phyloP scores from a whole-genome alignment of 2,113 vertebrate species.

The Shinisaurus crocodilurus region DNA sequence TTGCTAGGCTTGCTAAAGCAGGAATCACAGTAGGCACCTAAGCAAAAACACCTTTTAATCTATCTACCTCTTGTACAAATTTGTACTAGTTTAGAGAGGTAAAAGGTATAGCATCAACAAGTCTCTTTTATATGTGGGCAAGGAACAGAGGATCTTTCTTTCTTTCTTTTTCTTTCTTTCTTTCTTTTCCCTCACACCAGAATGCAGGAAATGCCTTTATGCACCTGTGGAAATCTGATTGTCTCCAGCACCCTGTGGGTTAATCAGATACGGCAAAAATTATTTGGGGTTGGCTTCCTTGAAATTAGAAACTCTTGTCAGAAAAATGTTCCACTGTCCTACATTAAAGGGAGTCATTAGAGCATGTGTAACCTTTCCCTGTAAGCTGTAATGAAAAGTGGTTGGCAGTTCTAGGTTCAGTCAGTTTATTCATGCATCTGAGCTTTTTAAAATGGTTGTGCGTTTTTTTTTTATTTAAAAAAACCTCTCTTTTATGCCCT shows the following conservation, averaged over 20 bases:
- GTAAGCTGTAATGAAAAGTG: conserved; percentile 53
- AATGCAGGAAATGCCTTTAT: background rate
- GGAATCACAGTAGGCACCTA: background rate
- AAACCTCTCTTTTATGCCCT: conserved; percentile 46
- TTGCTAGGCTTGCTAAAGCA: background rate
- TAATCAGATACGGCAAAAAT: conserved; percentile 44
- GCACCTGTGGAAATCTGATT: background rate
- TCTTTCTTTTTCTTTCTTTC: background rate
- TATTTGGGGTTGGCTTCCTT: conserved; percentile 35
- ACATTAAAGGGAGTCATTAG: conserved; percentile 47
- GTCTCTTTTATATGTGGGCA: background rate
- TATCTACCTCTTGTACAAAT: conserved; percentile 22
- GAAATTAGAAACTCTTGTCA: conserved; percentile 51
- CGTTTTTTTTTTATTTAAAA: conserved; percentile 26
- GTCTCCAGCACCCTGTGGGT: background rate
- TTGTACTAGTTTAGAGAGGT: background rate
- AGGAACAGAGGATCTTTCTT: background rate
- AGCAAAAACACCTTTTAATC: conserved; percentile 3
- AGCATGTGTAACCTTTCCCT: conserved; percentile 57
- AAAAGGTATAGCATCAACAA: too few relatives aligned
- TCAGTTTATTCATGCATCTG: conserved; percentile 32
- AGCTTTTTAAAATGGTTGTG: conserved; percentile 51
- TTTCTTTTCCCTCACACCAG: background rate
- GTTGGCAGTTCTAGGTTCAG: conserved; percentile 18
- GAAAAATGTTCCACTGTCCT: conserved; percentile 27